Percentiles rank a stretch among this genome's conserved stretches.
phyloP scores from a whole-genome alignment of 2,888 invertebrate species.

The Nowickia ferox region DNA sequence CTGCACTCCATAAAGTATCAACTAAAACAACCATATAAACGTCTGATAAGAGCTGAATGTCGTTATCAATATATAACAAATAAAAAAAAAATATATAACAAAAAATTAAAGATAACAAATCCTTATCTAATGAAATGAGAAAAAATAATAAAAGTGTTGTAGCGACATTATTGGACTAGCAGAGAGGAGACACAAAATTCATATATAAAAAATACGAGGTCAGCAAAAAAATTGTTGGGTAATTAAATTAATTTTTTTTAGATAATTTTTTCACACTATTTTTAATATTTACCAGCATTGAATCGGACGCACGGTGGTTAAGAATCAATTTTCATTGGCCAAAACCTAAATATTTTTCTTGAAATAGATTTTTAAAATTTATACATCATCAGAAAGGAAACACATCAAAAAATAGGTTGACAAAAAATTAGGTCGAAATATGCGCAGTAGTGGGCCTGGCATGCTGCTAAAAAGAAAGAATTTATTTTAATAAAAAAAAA shows the following conservation, averaged over 20 bases:
- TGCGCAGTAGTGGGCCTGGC: no score
- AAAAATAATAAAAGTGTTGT: slow-evolving; percentile 34
- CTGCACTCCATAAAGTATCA: slow-evolving; percentile 48
- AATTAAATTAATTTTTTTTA: background rate
- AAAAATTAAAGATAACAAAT: slow-evolving; percentile 66
- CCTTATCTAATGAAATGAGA: slow-evolving; percentile 65
- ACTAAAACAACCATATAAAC: slow-evolving; percentile 30
- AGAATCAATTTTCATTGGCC: no score
- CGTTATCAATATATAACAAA: slow-evolving; percentile 60
- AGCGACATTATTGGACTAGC: slow-evolving; percentile 17
- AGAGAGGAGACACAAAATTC: slow-evolving; percentile 8
- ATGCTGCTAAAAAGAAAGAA: no score
- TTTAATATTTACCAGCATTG: background rate
- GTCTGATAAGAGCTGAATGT: slow-evolving; percentile 49
- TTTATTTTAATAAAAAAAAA: no score
- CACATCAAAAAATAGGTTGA: no score
- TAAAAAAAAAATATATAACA: slow-evolving; percentile 31
- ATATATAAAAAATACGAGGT: slow-evolving; percentile 7
- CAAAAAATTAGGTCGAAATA: no score
- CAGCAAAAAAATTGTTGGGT: background rate
- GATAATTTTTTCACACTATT: background rate
- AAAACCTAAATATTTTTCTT: no score
- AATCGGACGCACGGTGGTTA: no score
- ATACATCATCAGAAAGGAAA: no score
- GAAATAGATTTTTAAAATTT: no score